Evolutionary conservation across 2,797 vertebrate genomes (phyloP).

Genomic region (Cetoscarus ocellatus): DNA sequence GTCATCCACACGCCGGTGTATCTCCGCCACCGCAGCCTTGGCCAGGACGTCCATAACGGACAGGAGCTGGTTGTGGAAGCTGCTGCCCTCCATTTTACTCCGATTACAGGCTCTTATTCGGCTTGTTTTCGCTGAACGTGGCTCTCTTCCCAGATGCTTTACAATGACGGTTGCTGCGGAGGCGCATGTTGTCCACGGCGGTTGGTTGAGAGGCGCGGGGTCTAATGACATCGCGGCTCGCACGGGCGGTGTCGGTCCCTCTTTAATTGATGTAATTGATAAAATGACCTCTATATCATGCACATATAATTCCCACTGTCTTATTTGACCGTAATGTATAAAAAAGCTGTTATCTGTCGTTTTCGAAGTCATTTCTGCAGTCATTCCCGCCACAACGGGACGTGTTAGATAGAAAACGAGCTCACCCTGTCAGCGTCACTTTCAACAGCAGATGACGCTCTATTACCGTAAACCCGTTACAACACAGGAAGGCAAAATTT

Average conservation of each 20-base stretch:
- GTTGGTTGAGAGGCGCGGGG: neutral
- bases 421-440: fast-evolving
- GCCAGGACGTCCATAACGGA: conserved; percentile 82
- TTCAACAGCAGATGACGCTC: neutral
- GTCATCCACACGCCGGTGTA: conserved; percentile 79
- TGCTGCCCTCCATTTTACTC: conserved; percentile 65
- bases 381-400: neutral
- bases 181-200: neutral
- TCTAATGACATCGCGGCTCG: fast-evolving
- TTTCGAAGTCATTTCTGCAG: no score
- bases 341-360: no score
- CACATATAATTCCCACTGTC: neutral
- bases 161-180: neutral
- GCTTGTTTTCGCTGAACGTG: no score
- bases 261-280: fast-evolving
- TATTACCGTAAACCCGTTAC: conserved; percentile 46
- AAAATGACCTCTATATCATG: neutral
- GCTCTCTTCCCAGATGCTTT: no score
- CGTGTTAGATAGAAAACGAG: neutral
- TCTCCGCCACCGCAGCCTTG: conserved; percentile 79
- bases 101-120: fast-evolving
- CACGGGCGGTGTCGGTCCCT: neutral
- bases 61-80: conserved; percentile 79
- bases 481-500: neutral
- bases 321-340: no score